Evolutionary conservation across 2,888 invertebrate genomes (phyloP).

Genomic region (Xestia xanthographa): DNA sequence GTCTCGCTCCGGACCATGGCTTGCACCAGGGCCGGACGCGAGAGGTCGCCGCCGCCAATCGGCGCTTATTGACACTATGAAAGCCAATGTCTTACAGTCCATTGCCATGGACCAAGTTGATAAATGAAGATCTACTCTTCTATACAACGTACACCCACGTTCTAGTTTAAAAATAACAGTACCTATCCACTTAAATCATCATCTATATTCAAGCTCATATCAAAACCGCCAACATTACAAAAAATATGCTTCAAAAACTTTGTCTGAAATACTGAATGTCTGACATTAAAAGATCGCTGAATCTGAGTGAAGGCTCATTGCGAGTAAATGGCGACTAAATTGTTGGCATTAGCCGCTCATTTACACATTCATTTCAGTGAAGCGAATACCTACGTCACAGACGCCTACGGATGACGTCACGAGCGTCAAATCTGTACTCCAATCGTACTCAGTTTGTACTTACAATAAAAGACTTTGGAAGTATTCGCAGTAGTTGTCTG

Average conservation of each 20-base stretch:
- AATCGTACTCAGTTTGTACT: constrained; percentile 20
- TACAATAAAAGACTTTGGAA: not conserved
- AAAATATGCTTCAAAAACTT: constrained; percentile 22
- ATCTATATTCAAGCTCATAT: not conserved
- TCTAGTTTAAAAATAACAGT: constrained; percentile 4
- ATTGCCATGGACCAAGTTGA: not conserved
- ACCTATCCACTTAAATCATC: not conserved
- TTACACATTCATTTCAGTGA: no score
- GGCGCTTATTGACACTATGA: not conserved
- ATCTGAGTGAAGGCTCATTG: constrained; percentile 53
- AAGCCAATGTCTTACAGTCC: not conserved
- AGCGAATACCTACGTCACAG: constrained; percentile 52
- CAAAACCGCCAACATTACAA: constrained; percentile 7
- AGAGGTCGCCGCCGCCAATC: no score
- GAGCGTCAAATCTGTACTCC: constrained; percentile 28
- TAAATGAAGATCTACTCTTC: not conserved
- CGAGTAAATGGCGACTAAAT: constrained; percentile 59
- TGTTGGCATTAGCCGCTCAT: constrained; percentile 59
- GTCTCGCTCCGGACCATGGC: no score
- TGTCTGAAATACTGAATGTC: constrained; percentile 15
- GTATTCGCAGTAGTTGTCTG: constrained; percentile 5
- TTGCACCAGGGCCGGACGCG: no score
- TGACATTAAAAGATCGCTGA: constrained; percentile 41
- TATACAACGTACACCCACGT: not conserved
- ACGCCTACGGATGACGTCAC: constrained; percentile 59